Conservation (phyloP, 2,797 vertebrate genomes). For the Epinephelus coioides region DNA sequence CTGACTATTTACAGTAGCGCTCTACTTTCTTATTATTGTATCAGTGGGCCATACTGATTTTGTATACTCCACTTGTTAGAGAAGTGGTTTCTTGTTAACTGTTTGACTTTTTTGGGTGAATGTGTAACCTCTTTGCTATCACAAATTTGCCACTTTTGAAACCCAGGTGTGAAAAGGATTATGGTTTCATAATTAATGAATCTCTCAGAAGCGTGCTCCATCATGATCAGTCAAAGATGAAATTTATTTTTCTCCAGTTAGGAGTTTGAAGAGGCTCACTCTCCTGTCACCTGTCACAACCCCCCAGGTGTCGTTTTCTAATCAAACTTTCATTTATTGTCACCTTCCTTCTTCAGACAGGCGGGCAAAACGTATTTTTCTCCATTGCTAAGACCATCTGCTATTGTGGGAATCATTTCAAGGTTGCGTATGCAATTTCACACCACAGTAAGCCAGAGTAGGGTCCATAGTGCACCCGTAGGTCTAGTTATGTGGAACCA, state of each 20-base stretch:
- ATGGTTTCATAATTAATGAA: constrained; percentile 31
- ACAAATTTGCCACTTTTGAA: background rate
- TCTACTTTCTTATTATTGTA: background rate
- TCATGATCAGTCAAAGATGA: constrained; percentile 46
- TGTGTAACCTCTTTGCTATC: background rate
- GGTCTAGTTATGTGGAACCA: constrained; percentile 74
- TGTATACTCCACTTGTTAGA: background rate
- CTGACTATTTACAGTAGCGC: background rate
- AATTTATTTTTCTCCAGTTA: constrained; percentile 36
- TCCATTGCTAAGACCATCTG: constrained; percentile 78
- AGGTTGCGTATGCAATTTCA: constrained; percentile 85
- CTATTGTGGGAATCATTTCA: constrained; percentile 84
- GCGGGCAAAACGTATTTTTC: constrained; percentile 65
- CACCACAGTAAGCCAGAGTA: constrained; percentile 77
- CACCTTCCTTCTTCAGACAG: constrained; percentile 70
- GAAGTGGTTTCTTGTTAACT: background rate
- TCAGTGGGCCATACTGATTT: background rate
- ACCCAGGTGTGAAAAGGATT: background rate
- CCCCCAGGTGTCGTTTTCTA: constrained; percentile 69
- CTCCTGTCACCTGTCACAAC: constrained; percentile 41
- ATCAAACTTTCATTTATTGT: constrained; percentile 77
- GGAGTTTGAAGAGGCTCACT: constrained; percentile 30
- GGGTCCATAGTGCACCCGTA: constrained; percentile 70
- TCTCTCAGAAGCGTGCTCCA: background rate
- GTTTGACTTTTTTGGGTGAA: background rate